Conservation (phyloP, 2,888 invertebrate genomes). For the Lymantria monacha region DNA sequence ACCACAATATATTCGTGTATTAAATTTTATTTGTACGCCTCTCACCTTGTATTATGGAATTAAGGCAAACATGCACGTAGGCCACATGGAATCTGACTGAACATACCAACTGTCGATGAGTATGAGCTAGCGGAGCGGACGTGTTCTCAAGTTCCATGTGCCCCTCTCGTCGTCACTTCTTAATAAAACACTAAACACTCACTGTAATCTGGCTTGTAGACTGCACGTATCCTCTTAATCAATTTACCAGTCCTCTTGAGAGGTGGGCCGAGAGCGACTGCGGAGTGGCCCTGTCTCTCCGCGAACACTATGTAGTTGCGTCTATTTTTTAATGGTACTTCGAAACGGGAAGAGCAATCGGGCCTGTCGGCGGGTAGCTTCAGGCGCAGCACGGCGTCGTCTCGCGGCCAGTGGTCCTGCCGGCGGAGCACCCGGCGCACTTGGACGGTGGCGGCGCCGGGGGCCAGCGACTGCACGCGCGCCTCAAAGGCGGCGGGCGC, state of each 20-base stretch:
- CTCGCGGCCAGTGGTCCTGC: constrained; percentile 72
- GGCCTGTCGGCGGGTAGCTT: constrained; percentile 55
- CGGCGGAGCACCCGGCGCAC: constrained; percentile 66
- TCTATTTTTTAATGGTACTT: constrained; percentile 71
- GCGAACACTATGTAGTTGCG: constrained; percentile 78
- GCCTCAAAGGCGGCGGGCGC: constrained; percentile 78
- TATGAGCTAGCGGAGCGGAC: constrained; percentile 9
- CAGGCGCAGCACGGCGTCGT: constrained; percentile 64
- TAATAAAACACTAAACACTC: constrained; percentile 56
- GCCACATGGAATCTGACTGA: constrained; percentile 53
- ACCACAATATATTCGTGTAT: constrained; percentile 60
- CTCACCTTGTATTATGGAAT: constrained; percentile 6
- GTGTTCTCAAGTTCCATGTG: constrained; percentile 35
- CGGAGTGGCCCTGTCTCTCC: constrained; percentile 69
- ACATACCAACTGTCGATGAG: constrained; percentile 10
- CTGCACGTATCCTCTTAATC: constrained; percentile 70
- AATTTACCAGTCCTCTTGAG: constrained; percentile 68
- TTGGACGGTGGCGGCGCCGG: constrained; percentile 70
- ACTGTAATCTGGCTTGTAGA: constrained; percentile 78
- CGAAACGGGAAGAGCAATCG: constrained; percentile 71
- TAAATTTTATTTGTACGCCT: constrained; percentile 46
- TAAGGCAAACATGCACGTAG: constrained; percentile 25
- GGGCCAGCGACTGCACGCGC: constrained; percentile 70
- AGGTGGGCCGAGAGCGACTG: constrained; percentile 75
- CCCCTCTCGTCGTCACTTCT: constrained; percentile 27